These are phyloP conservation scores for Cyanoramphus novaezelandiae DNA, from an alignment of 2,113 vertebrate genomes.

Conservation along the genomic window DNA sequence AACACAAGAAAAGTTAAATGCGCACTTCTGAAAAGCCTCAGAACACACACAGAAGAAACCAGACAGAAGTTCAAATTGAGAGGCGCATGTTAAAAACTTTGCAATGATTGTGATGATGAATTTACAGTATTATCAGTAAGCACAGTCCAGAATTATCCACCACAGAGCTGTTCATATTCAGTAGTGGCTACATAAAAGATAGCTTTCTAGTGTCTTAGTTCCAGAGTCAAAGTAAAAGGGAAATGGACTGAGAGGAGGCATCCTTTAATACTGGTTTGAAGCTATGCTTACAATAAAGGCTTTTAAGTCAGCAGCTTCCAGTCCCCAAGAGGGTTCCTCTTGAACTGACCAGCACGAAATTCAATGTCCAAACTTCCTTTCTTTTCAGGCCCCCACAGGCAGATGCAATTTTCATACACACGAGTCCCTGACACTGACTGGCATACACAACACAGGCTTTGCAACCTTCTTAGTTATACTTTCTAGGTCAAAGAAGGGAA, in stretches of 20 bases:
- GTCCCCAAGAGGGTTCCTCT: neutral
- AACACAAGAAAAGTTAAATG: neutral
- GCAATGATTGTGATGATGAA: neutral
- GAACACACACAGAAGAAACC: neutral
- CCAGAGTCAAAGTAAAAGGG: slow-evolving; percentile 26
- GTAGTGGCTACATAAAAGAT: slow-evolving; percentile 7
- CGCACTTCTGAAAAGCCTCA: neutral
- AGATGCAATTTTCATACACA: slow-evolving; percentile 43
- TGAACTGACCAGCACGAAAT: slow-evolving; percentile 56
- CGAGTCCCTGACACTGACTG: neutral
- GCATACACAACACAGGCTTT: slow-evolving; percentile 14
- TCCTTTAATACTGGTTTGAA: slow-evolving; percentile 55
- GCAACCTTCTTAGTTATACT: neutral
- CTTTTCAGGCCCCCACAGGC: slow-evolving; percentile 34
- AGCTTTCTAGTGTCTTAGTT: neutral
- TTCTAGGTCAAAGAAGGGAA: neutral
- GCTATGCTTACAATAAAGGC: slow-evolving; percentile 29
- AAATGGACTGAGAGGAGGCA: neutral
- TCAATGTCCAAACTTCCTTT: slow-evolving; percentile 38
- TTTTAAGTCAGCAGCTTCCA: slow-evolving; percentile 41
- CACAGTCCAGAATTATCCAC: neutral
- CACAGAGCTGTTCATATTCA: neutral
- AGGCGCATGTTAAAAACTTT: neutral
- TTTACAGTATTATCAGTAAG: neutral
- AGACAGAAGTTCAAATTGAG: neutral